phyloP scores from a whole-genome alignment of 2,113 vertebrate species.

The Atlantisia rogersi region DNA sequence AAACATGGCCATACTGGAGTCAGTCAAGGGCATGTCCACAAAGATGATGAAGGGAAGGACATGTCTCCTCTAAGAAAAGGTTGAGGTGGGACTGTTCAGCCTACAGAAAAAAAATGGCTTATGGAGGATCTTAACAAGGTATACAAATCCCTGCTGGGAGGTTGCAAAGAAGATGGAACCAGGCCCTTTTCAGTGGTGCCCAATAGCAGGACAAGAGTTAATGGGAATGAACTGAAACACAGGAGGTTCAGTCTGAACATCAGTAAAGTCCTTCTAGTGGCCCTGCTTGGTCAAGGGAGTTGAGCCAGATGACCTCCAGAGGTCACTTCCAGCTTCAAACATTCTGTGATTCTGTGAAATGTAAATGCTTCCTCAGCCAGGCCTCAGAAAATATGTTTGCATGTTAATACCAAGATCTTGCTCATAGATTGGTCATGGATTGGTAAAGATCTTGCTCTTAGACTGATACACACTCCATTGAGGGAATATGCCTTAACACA shows the following conservation, averaged over 20 bases:
- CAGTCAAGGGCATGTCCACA: neutral
- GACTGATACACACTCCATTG: neutral
- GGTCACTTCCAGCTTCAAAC: neutral
- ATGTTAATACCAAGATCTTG: neutral
- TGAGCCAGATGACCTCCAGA: neutral
- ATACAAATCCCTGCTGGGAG: too few species aligned
- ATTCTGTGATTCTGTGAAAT: neutral
- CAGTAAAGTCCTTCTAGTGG: neutral
- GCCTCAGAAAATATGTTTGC: neutral
- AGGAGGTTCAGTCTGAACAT: neutral
- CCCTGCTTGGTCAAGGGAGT: neutral
- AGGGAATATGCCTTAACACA: neutral
- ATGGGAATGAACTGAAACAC: neutral
- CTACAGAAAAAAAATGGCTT: too few species aligned
- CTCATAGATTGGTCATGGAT: neutral
- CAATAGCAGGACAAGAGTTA: neutral
- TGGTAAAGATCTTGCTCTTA: neutral
- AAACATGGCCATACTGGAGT: neutral
- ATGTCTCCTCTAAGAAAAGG: neutral
- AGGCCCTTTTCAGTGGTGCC: too few species aligned
- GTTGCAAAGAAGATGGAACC: too few species aligned
- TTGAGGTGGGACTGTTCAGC: neutral
- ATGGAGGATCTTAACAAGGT: too few species aligned
- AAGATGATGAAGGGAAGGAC: neutral
- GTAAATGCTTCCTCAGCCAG: neutral